A percentile compares a stretch with the other conserved stretches of the same genome.
Conservation (phyloP, 2,888 invertebrate genomes). For the Campoletis raptor region DNA sequence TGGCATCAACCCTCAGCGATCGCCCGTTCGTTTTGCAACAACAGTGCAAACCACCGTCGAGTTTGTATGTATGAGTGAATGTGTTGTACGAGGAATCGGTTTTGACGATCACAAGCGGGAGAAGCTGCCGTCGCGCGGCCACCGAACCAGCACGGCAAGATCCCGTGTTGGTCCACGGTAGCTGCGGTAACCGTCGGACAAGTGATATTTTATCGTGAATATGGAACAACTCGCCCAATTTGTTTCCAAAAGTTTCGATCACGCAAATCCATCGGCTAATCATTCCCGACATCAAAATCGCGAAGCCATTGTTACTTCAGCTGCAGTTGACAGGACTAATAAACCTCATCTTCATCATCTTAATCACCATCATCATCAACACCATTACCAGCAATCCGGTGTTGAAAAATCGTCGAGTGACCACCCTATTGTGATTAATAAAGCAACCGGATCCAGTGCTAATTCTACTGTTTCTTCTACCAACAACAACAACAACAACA, state of each 20-base stretch:
- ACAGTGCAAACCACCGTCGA: slow-evolving; percentile 43
- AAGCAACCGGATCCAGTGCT: slow-evolving; percentile 40
- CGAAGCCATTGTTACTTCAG: slow-evolving; percentile 49
- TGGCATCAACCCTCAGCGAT: slow-evolving; percentile 54
- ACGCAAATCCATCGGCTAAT: slow-evolving; percentile 66
- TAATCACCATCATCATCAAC: slow-evolving; percentile 35
- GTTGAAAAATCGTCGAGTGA: slow-evolving; percentile 18
- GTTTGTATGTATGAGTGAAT: slow-evolving; percentile 23
- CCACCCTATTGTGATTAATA: slow-evolving; percentile 22
- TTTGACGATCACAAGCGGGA: slow-evolving; percentile 34
- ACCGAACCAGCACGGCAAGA: slow-evolving; percentile 55
- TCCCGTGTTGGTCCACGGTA: slow-evolving; percentile 61
- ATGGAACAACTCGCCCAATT: slow-evolving; percentile 97
- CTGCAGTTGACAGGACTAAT: slow-evolving; percentile 60
- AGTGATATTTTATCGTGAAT: slow-evolving; percentile 18
- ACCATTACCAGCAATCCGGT: slow-evolving; percentile 30
- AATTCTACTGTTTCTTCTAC: slow-evolving; percentile 59
- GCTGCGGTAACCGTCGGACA: slow-evolving; percentile 66
- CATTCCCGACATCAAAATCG: slow-evolving; percentile 59
- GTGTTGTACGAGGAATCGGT: slow-evolving; percentile 14
- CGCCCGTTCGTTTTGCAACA: slow-evolving; percentile 8
- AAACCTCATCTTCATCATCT: slow-evolving; percentile 53
- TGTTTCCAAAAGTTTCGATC: slow-evolving; percentile 94
- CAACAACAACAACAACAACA: slow-evolving; percentile 58
- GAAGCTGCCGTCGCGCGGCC: slow-evolving; percentile 61